Base-by-base conservation (phyloP, 2,797 vertebrate genomes). In the Gouania willdenowi region DNA sequence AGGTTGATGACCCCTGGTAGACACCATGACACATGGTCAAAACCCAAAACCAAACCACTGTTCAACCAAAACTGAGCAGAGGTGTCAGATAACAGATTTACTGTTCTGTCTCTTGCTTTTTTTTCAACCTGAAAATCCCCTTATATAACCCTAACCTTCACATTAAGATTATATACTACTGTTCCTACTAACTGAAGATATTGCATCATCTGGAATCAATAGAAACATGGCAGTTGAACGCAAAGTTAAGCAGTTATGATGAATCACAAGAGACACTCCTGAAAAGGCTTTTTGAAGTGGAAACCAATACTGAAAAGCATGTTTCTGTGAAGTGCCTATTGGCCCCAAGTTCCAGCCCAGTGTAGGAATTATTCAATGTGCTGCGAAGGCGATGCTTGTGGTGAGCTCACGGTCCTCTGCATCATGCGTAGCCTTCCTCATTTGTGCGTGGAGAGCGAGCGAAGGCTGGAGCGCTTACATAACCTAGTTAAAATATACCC, bases 401-500 rank as follows among this genome's bases (percentile, higher is more conserved):
- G 47, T 72, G 65, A 71, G 76, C 81, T 82, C 59, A 62, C 70
- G 65, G 67, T 61, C 50, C 70, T 76, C 69, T 73, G 79, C 81
- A 84, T 84, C 82, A 82, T 85, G 81, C 54, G 68, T 67, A 75
- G 70, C 71, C 73, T 66, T 77, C 58, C 80, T 81, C 79, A 75
- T 84, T 77, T 77, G 76, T 84, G 78, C 36, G 56, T 71, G 69
- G 69, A 73, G 70, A 76, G 73, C 15, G 70, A 76, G 73, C 15
- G 65, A 77, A 82, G 69, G 69, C 81, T 82, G 68, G 72, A 87
- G 79, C 59, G 27, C 84, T 90, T 90, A 90, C 83, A 86, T 90
- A 90, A 90, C 84, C 75, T 73, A 77, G 75, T 87, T 89, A 86
- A 89, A 88, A 87, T 85, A 84, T 79, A 86, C 81, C 76, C 79